A percentile compares a stretch with the other conserved stretches of the same genome.
Conservation (phyloP, 1,140 invertebrate species). For the Apis florea region DNA sequence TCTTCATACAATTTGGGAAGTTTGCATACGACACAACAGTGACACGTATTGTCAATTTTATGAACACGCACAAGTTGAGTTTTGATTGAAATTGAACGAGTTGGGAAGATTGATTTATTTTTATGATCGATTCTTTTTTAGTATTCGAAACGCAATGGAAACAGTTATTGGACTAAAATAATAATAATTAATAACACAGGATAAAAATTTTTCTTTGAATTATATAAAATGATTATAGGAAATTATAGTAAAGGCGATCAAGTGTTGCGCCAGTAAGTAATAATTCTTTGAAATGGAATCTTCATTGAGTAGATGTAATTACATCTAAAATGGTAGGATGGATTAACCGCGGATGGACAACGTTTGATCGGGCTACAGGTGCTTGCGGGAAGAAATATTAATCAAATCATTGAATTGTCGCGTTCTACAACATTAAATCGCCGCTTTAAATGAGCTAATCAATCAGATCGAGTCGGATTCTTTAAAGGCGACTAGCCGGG, state of each 20-base stretch:
- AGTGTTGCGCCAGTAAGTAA: background rate
- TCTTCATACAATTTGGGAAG: too few relatives aligned
- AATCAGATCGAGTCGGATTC: background rate
- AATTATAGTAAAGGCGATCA: background rate
- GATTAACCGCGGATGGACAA: background rate
- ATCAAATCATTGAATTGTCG: background rate
- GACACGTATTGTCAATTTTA: background rate
- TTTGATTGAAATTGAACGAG: background rate
- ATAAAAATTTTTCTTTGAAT: background rate
- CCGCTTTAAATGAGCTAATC: background rate
- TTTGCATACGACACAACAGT: background rate
- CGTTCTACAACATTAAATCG: background rate
- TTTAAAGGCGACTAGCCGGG: background rate
- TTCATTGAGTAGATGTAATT: constrained; percentile 7
- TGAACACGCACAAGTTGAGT: background rate
- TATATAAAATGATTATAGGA: background rate
- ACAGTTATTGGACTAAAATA: background rate
- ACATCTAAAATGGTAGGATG: constrained; percentile 9
- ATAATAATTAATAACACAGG: too few relatives aligned
- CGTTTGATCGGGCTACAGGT: constrained; percentile 5
- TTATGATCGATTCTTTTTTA: background rate
- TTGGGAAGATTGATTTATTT: background rate
- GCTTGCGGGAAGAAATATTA: constrained; percentile 9
- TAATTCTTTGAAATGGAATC: background rate
- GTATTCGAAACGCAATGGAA: too few relatives aligned